Evolutionary conservation across 2,113 vertebrate genomes (phyloP), one percentile per base, ranked within the genome.

Genomic region (Porphyrio hochstetteri): DNA sequence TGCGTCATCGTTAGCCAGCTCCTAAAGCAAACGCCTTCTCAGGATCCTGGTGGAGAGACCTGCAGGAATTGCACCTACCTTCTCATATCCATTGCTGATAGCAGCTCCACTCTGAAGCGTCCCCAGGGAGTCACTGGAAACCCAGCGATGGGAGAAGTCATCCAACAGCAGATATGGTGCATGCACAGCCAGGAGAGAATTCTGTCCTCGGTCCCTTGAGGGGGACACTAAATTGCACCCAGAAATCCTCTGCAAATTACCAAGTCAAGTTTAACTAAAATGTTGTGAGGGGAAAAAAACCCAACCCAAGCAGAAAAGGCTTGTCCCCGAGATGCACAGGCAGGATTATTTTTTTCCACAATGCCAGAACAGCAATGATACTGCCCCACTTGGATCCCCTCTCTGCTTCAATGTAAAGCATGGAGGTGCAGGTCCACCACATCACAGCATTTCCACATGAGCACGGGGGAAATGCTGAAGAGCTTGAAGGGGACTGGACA

Each of bases 351-450:
- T 63, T 24, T 48, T 35, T 48, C 2, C 10, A 23, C 35, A 24
- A 18, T 29, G 65, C 23, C 1, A 0, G 31, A 9, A 72, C 17
- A 76, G 29, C 29, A 24, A 16, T 12, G 20, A n/a, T 5, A 31
- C 25, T 16, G 29, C 57, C 38, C 24, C 23, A 3, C 8, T 38
- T 40, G 74, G 59, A 52, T 9, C 20, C 28, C 42, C 46, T 31
- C 40, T 25, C 4, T 0, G 2, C n/a, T 5, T 18, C 79, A 86
- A 7, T 0, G 1, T 17, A 40, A 76, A 46, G 35, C 3, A 5
- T 0, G 0, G 52, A 59, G 53, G 57, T 10, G 13, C 55, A 42
- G 17, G 33, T 6, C n/a, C 60, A 61, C 20, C 36, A 19, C 20
- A 53, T 50, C 2, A 2, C 65, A 86, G 67, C 67, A 3, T 36